These are phyloP conservation scores for Phrynosoma platyrhinos DNA, from an alignment of 2,113 vertebrate genomes.

Conservation along the genomic window DNA sequence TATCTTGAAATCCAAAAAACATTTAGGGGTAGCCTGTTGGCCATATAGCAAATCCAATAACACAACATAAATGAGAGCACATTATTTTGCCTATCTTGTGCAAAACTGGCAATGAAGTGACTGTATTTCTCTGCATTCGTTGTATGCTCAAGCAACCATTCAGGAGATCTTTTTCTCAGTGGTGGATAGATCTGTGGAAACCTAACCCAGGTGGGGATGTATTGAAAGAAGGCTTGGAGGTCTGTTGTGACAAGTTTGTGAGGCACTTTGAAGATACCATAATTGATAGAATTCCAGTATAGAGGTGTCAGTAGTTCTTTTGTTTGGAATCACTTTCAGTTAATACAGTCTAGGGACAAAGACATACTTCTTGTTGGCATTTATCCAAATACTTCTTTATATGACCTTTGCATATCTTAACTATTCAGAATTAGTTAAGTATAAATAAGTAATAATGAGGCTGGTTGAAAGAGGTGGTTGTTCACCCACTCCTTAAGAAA, in stretches of 20 bases:
- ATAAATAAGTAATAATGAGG: neutral
- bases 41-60: no score
- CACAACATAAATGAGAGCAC: neutral
- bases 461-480: neutral
- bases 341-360: neutral
- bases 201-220: neutral
- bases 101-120: neutral
- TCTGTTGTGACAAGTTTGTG: neutral
- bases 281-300: neutral
- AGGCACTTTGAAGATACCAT: neutral
- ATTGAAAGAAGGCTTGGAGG: neutral
- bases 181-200: neutral
- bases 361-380: neutral
- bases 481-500: neutral
- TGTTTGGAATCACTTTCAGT: neutral
- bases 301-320: neutral
- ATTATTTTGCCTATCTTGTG: neutral
- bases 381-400: no score
- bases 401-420: neutral
- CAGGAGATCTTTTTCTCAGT: no score
- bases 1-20: no score
- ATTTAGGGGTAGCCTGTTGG: no score
- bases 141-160: neutral
- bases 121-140: neutral
- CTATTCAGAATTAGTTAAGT: neutral